Base-by-base conservation (phyloP, 1,140 invertebrate genomes). In the Diorhabda sublineata region DNA sequence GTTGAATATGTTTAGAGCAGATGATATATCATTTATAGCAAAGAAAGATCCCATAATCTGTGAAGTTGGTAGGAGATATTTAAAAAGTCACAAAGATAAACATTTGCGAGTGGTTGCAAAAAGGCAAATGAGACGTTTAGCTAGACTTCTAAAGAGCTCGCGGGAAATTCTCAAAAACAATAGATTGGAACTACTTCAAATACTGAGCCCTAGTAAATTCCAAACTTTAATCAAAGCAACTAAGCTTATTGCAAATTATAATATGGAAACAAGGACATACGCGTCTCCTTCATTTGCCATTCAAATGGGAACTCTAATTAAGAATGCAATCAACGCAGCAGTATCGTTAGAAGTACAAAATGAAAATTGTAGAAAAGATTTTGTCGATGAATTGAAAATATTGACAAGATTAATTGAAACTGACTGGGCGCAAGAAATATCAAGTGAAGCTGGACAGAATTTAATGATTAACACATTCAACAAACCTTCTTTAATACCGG, bases 341-440 rank as follows among this genome's bases (percentile, higher is more conserved):
- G 11, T 71, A 8, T 70, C 70, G 6, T 69, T 58, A 2, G 67
- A 79, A 72, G 61, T 45, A 3, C 68, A 80, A 73, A 73, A 71
- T 56, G 71, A 77, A 57, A 73, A 72, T 61, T 45, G 76, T 58
- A 79, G 78, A 56, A 73, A 77, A 59, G n/a, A 76, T 41, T 71
- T 81, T 9, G 68, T 75, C 45, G 70, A 71, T 69, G 75, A 77
- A 67, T 81, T 74, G 78, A 11, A 11, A 11, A 11, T 11, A 74
- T 70, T 64, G 77, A 61, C 73, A 74, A 79, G 71, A 68, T 80
- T 11, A 11, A 11, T 11, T 11, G 11, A 11, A 11, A 11, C 11
- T 11, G 11, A 11, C 11, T 11, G 11, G 11, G 11, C 11, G 11
- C 11, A 11, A 11, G 11, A 11, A 11, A 11, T 11, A n/a, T 80